Evolutionary conservation across 1,140 invertebrate species (phyloP).

Genomic region (Papilio xuthus): DNA sequence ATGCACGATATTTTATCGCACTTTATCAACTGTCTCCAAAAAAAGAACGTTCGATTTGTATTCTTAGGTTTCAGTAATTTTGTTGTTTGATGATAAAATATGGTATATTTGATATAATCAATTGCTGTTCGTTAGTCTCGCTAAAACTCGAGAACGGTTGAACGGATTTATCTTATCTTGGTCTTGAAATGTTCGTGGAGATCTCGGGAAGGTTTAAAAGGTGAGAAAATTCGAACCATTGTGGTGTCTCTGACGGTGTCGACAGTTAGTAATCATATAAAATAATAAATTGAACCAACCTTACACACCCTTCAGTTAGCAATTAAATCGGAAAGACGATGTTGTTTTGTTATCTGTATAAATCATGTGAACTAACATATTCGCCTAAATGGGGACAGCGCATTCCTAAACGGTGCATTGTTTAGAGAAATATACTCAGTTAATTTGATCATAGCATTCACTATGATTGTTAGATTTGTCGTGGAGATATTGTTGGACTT

Average conservation of each 20-base stretch:
- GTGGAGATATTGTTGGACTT: constrained; percentile 49
- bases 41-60: neutral
- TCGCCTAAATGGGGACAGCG: constrained; percentile 10
- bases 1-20: neutral
- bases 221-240: too few relatives aligned
- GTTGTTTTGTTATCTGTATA: neutral
- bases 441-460: constrained; percentile 57
- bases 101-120: too few relatives aligned
- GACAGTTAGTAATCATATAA: too few relatives aligned
- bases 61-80: neutral
- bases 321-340: too few relatives aligned
- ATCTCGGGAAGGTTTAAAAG: too few relatives aligned
- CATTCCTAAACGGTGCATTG: constrained; percentile 36
- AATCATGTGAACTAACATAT: neutral
- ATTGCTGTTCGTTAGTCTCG: too few relatives aligned
- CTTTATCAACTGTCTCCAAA: neutral
- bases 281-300: too few relatives aligned
- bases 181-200: too few relatives aligned
- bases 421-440: constrained; percentile 42
- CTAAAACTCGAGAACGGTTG: too few relatives aligned
- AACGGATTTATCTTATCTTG: too few relatives aligned
- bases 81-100: neutral
- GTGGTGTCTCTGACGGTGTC: too few relatives aligned
- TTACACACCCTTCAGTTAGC: too few relatives aligned
- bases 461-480: constrained; percentile 44